Percentiles rank a stretch among this genome's conserved stretches.
These are phyloP conservation scores for Melieria omissa DNA, from an alignment of 2,888 invertebrate genomes.

Conservation along the genomic window DNA sequence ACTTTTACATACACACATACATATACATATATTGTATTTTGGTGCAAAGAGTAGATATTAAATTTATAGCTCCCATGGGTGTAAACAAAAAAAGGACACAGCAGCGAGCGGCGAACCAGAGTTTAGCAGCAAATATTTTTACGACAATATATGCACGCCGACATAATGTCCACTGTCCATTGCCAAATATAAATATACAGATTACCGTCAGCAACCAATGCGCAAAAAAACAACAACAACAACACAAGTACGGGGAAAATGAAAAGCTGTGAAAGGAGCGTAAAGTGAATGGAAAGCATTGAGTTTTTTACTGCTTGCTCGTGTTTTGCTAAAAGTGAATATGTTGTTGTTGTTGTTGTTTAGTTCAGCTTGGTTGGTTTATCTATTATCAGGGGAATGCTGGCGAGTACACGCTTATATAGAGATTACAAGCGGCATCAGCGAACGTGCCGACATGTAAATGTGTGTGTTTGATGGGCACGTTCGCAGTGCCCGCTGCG, in stretches of 20 bases:
- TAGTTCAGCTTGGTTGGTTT: conserved; percentile 30
- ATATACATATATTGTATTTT: conserved; percentile 8
- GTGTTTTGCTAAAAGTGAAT: conserved; percentile 29
- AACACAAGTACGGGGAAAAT: not conserved
- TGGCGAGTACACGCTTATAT: conserved; percentile 35
- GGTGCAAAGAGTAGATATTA: conserved; percentile 61
- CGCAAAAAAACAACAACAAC: not conserved
- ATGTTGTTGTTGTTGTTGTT: conserved; percentile 28
- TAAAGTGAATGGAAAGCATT: not conserved
- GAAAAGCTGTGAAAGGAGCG: not conserved
- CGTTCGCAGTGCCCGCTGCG: too few relatives aligned
- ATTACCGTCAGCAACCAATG: conserved; percentile 46
- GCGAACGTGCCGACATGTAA: conserved; percentile 41
- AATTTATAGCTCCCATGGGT: conserved; percentile 67
- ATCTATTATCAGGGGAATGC: conserved; percentile 41
- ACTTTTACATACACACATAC: too few relatives aligned
- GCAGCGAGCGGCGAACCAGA: conserved; percentile 15
- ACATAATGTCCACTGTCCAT: conserved; percentile 44
- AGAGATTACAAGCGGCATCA: conserved; percentile 48
- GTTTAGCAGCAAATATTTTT: conserved; percentile 39
- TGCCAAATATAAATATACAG: conserved; percentile 57
- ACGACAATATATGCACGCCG: conserved; percentile 37
- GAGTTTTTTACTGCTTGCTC: not conserved
- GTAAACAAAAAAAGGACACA: conserved; percentile 25
- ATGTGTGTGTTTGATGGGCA: conserved; percentile 20